phyloP scores from a whole-genome alignment of 2,113 vertebrate species.

The Sapajus apella region DNA sequence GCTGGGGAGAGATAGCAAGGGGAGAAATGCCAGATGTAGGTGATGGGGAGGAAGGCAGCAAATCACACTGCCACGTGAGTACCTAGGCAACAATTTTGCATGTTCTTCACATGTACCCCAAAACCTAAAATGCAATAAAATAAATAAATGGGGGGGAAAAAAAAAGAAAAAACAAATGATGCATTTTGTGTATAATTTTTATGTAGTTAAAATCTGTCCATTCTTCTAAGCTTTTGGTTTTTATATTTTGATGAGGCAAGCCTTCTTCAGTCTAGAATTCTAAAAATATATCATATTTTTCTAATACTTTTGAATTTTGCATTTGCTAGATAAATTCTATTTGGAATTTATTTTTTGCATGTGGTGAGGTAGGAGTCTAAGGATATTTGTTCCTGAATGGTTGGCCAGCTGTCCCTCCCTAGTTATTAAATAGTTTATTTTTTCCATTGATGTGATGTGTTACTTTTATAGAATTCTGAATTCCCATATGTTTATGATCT shows the following conservation, averaged over 20 bases:
- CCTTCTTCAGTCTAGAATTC: background rate
- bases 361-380: background rate
- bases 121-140: too few species aligned
- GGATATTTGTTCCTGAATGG: background rate
- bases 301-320: background rate
- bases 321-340: background rate
- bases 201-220: background rate
- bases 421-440: background rate
- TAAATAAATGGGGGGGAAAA: too few species aligned
- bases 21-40: too few species aligned
- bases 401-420: background rate
- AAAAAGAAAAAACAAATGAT: background rate
- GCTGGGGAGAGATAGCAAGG: too few species aligned
- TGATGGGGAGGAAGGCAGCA: too few species aligned
- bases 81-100: too few species aligned
- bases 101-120: too few species aligned
- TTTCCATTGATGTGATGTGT: background rate
- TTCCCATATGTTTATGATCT: background rate
- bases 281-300: background rate
- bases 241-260: conserved; percentile 19
- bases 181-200: background rate
- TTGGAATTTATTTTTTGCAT: background rate
- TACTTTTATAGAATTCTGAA: background rate
- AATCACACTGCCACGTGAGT: too few species aligned
- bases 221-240: conserved; percentile 42